A percentile compares a stretch with the other conserved stretches of the same genome.
Evolutionary conservation across 2,888 invertebrate species (phyloP).

Genomic region (Chrysotoxum bicinctum): DNA sequence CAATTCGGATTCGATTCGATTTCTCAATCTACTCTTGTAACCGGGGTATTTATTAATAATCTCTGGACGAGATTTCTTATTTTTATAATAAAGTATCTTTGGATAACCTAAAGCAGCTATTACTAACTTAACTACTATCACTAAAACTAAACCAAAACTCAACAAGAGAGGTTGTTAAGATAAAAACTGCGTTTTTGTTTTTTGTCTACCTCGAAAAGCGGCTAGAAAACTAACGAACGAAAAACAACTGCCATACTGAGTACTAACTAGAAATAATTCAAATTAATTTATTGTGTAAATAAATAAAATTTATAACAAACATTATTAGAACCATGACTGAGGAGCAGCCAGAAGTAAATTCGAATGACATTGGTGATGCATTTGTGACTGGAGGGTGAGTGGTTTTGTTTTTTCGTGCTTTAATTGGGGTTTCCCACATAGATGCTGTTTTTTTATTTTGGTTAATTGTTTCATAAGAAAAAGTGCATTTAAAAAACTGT

Average conservation of each 20-base stretch:
- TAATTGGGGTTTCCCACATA: background rate
- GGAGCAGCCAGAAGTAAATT: conserved; percentile 52
- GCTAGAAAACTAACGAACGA: background rate
- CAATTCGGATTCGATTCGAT: too few relatives aligned
- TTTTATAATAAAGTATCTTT: too few relatives aligned
- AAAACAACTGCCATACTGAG: background rate
- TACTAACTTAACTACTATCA: too few relatives aligned
- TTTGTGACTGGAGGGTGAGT: conserved; percentile 67
- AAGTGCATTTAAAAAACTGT: background rate
- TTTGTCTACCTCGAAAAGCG: background rate
- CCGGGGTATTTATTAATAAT: too few relatives aligned
- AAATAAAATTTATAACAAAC: background rate
- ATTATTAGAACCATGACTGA: conserved; percentile 27
- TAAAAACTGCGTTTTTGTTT: background rate
- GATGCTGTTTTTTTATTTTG: background rate
- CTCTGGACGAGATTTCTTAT: too few relatives aligned
- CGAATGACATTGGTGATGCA: conserved; percentile 63
- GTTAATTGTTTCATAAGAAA: background rate
- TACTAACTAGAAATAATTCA: background rate
- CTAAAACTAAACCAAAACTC: background rate
- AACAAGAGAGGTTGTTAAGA: background rate
- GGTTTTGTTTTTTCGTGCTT: background rate
- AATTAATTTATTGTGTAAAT: background rate
- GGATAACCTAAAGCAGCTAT: too few relatives aligned
- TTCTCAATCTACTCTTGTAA: too few relatives aligned